phyloP scores from a whole-genome alignment of 2,888 invertebrate genomes.

The Apomyelois bistriatella region DNA sequence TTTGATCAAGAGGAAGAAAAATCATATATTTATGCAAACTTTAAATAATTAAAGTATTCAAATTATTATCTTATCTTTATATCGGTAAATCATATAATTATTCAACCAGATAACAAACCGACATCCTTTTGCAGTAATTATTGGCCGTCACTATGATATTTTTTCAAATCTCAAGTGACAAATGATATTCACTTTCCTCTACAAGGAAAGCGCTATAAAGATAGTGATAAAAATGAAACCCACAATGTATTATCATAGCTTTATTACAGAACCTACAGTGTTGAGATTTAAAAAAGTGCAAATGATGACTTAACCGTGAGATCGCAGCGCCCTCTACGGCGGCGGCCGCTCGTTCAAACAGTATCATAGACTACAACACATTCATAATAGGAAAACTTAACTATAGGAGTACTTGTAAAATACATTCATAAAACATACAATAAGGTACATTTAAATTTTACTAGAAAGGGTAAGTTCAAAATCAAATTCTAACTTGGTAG shows the following conservation, averaged over 20 bases:
- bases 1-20: no score
- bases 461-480: neutral
- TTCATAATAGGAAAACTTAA: conserved; percentile 16
- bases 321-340: neutral
- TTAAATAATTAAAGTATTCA: no score
- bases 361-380: conserved; percentile 17
- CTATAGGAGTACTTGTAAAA: conserved; percentile 5
- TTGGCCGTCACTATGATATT: no score
- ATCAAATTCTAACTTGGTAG: neutral
- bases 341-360: neutral
- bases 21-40: no score
- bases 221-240: neutral
- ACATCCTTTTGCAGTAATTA: no score
- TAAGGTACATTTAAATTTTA: neutral
- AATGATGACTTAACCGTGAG: conserved; percentile 41
- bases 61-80: neutral
- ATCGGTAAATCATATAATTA: neutral
- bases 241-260: conserved; percentile 6
- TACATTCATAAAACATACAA: conserved; percentile 3
- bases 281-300: conserved; percentile 69
- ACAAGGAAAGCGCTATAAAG: no score
- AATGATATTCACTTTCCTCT: no score
- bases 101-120: no score
- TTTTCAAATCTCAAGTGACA: no score
- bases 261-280: conserved; percentile 38